A percentile compares a stretch with the other conserved stretches of the same genome.
Evolutionary conservation across 1,140 invertebrate species (phyloP).

Genomic region (Aphelenchoides besseyi): DNA sequence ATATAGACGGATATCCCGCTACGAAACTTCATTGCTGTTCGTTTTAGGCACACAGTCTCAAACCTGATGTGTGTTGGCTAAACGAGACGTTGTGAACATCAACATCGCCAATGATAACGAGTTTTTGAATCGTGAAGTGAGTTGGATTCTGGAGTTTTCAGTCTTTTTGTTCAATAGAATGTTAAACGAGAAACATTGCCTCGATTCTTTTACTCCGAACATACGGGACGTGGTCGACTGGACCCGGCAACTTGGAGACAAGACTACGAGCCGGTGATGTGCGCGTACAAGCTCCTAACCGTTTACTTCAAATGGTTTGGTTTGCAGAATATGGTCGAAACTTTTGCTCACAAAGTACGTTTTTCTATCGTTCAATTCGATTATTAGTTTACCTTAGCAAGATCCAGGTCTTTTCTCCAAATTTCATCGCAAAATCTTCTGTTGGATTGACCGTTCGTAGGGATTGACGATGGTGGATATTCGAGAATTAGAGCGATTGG

Average conservation of each 20-base stretch:
- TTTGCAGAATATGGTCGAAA: constrained; percentile 87
- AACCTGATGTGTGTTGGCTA: constrained; percentile 44
- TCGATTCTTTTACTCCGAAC: constrained; percentile 80
- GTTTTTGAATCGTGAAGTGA: constrained; percentile 40
- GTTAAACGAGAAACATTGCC: constrained; percentile 73
- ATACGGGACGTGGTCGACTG: constrained; percentile 89
- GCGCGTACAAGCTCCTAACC: constrained; percentile 94
- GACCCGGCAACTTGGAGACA: constrained; percentile 74
- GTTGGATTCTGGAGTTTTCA: constrained; percentile 27
- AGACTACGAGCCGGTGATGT: constrained; percentile 82
- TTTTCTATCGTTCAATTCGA: neutral
- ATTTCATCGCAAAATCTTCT: constrained; percentile 96
- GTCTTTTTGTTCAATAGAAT: constrained; percentile 67
- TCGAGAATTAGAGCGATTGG: constrained; percentile 82
- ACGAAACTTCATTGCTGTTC: constrained; percentile 16
- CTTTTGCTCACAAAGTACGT: constrained; percentile 78
- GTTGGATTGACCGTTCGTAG: constrained; percentile 90
- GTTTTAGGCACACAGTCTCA: constrained; percentile 52
- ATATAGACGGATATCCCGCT: constrained; percentile 68
- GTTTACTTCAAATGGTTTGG: constrained; percentile 99
- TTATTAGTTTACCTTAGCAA: constrained; percentile 66
- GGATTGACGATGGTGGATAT: constrained; percentile 92
- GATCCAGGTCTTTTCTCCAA: constrained; percentile 92
- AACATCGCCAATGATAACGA: constrained; percentile 60
- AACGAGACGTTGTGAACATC: constrained; percentile 56